Conservation (phyloP, 1,140 invertebrate genomes). For the Pogonomyrmex barbatus region DNA sequence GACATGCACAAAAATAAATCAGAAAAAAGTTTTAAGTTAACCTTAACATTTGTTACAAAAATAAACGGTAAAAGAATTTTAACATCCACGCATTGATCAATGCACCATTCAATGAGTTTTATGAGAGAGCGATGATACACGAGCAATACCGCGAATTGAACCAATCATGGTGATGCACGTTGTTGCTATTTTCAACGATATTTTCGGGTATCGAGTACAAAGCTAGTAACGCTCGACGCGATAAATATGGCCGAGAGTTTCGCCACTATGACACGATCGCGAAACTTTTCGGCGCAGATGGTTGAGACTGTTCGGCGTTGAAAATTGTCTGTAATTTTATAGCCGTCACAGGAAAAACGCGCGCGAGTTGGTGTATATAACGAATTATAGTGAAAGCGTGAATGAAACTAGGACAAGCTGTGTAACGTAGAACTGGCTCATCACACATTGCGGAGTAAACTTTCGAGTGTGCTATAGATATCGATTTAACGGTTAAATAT, state of each 20-base stretch:
- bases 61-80: conserved; percentile 39
- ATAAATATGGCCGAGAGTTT: conserved; percentile 54
- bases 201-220: conserved; percentile 54
- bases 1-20: background rate
- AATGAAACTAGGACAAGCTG: conserved; percentile 40
- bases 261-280: conserved; percentile 30
- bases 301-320: conserved; percentile 50
- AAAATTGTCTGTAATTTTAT: conserved; percentile 62
- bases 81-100: conserved; percentile 26
- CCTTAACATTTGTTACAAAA: background rate
- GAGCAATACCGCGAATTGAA: conserved; percentile 61
- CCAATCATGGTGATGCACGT: conserved; percentile 50
- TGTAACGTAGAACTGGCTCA: conserved; percentile 24
- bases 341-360: conserved; percentile 45
- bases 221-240: conserved; percentile 45
- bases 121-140: conserved; percentile 39
- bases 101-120: conserved; percentile 39
- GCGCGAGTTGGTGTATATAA: conserved; percentile 34
- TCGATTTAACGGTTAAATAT: conserved; percentile 32
- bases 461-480: conserved; percentile 20
- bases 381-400: conserved; percentile 39
- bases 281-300: conserved; percentile 54
- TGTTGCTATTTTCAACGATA: conserved; percentile 27
- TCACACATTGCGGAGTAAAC: conserved; percentile 19
- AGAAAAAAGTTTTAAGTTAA: conserved; percentile 25